Evolutionary conservation across 2,888 invertebrate genomes (phyloP), one percentile per base, ranked within the genome.

Genomic region (Thereva nobilitata): DNA sequence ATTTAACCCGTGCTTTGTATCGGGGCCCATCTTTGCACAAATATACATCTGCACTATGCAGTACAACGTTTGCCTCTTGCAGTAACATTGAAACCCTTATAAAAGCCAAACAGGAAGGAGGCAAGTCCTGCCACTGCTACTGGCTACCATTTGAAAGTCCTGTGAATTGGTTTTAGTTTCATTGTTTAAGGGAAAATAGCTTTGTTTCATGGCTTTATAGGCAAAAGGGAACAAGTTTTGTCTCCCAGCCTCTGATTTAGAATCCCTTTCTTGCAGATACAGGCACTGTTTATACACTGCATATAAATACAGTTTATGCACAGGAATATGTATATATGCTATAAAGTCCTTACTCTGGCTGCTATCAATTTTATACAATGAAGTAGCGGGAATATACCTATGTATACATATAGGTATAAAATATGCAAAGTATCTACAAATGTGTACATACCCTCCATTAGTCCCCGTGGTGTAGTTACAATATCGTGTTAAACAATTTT

Each of bases 131-230:
- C 23, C 23, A 23, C 23, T 23, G 23, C 23, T 23, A 23, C 23
- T 23, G 23, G 23, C 23, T 23, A 23, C 23, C 23, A 59, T 38
- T 59, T 59, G 59, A 45, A 59, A 59, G 23, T 23, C 59, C 49
- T 59, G 59, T 59, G 49, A 59, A 59, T 59, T 59, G 59, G 47
- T 47, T 59, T 59, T 59, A 59, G 59, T 49, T 59, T 59, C 59
- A 47, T 41, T 59, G 59, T 59, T 59, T 35, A 45, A 40, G 23
- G 59, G 47, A 40, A 59, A 59, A 49, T 45, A 38, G 47, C 59
- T 59, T 59, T 59, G 59, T 59, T 49, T 59, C 40, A 7, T 45
- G 12, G 47, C 59, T 59, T 23, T 23, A 23, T 59, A 59, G 59
- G 59, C 45, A 59, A 59, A 59, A 59, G 59, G 47, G 59, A 40